A percentile compares a stretch with the other conserved stretches of the same genome.
Evolutionary conservation across 2,888 invertebrate genomes (phyloP).

Genomic region (Epicampocera succincta): DNA sequence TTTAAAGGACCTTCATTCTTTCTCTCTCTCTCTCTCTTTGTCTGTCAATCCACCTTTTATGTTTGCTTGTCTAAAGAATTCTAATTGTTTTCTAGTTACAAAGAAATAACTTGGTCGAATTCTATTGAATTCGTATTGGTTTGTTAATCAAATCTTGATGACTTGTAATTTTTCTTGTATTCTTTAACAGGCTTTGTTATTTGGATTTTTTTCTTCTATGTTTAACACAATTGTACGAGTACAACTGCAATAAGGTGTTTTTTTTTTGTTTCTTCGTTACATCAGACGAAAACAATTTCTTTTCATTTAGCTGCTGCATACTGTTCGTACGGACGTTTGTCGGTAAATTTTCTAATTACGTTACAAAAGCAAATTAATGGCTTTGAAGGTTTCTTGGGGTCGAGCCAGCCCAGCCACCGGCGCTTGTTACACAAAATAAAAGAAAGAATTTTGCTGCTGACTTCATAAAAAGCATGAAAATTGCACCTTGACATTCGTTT

Average conservation of each 20-base stretch:
- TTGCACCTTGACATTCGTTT: conserved; percentile 66
- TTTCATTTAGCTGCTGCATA: conserved; percentile 16
- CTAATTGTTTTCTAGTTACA: conserved; percentile 63
- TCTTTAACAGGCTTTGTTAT: conserved; percentile 7
- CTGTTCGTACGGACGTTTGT: conserved; percentile 46
- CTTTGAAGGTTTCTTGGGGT: conserved; percentile 32
- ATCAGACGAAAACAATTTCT: conserved; percentile 37
- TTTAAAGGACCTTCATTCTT: conserved; percentile 19
- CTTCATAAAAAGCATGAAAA: conserved; percentile 21
- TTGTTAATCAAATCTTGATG: conserved; percentile 69
- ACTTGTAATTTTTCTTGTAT: conserved; percentile 55
- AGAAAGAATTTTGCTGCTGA: conserved; percentile 6
- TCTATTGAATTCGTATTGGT: conserved; percentile 64
- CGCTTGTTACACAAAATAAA: conserved; percentile 56
- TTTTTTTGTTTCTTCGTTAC: conserved; percentile 10
- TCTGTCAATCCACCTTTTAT: no score
- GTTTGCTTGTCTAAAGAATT: conserved; percentile 29
- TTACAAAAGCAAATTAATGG: conserved; percentile 65
- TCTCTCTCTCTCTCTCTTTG: no score
- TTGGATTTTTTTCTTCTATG: neutral
- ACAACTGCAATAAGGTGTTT: conserved; percentile 32
- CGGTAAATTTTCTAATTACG: conserved; percentile 60
- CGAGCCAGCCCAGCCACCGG: conserved; percentile 30
- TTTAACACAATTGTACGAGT: conserved; percentile 10
- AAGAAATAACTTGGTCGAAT: conserved; percentile 59